Evolutionary conservation across 2,888 invertebrate genomes (phyloP).

Genomic region (Malacosoma neustria): DNA sequence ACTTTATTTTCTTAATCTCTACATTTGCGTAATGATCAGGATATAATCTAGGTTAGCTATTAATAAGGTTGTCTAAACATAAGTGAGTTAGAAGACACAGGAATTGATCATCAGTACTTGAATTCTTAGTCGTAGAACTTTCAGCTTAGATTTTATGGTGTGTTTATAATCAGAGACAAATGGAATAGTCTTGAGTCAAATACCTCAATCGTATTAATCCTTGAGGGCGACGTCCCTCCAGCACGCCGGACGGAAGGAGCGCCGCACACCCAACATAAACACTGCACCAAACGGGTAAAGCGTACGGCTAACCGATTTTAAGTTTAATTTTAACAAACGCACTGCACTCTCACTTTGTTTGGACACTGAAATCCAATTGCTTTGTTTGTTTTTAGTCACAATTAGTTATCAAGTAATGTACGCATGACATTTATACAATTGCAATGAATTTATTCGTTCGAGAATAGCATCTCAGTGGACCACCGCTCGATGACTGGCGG

Average conservation of each 20-base stretch:
- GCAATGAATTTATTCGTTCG: slow-evolving; percentile 19
- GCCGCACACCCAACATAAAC: slow-evolving; percentile 69
- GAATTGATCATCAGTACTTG: no score
- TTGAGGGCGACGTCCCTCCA: slow-evolving; percentile 68
- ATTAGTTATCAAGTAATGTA: slow-evolving; percentile 41
- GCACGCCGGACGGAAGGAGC: slow-evolving; percentile 54
- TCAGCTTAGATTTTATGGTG: no score
- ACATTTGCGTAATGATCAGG: no score
- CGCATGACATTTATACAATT: slow-evolving; percentile 53
- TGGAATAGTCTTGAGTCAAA: not conserved
- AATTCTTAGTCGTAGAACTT: no score
- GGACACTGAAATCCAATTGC: slow-evolving; percentile 62
- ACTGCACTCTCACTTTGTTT: slow-evolving; percentile 51
- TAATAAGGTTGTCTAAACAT: no score
- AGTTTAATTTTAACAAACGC: slow-evolving; percentile 27
- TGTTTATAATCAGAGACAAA: no score
- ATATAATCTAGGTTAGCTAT: no score
- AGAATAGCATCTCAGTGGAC: slow-evolving; percentile 29
- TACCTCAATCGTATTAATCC: slow-evolving; percentile 48
- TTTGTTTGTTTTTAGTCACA: slow-evolving; percentile 60
- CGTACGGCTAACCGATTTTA: slow-evolving; percentile 28
- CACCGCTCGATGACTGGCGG: slow-evolving; percentile 67
- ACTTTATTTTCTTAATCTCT: no score
- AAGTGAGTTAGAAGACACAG: no score
- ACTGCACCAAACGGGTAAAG: slow-evolving; percentile 62